Base-by-base conservation (phyloP, 2,113 vertebrate species). In the Glaucidium brasilianum region DNA sequence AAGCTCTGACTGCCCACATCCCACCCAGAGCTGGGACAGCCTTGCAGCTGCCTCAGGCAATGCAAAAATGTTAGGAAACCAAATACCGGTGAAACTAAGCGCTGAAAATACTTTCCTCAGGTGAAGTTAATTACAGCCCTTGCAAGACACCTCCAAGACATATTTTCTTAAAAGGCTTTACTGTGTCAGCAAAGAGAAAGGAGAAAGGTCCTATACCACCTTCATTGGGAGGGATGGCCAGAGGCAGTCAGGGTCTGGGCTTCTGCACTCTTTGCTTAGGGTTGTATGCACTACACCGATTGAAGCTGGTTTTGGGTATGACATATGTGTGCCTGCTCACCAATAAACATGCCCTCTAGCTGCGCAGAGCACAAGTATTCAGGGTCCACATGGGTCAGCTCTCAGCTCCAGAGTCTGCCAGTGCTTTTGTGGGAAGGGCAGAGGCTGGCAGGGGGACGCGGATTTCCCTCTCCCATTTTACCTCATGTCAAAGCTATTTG, bases 271-370 rank as follows among this genome's bases (percentile, higher is more conserved):
- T 37, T 60, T 1, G 1, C 80, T 81, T 55, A 29, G 43, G 9
- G 13, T 4, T 63, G 7, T 37, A n/a, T 1, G 3, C 20, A 15
- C 32, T 11, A 10, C 73, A 32, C 3, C 0, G 1, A 2, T 0
- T 25, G 30, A 78, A 85, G 49, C 32, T 4, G 3, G 5, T 86
- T 94, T 74, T 71, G 45, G 47, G 59, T 34, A 17, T 0, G 5
- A 32, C 19, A 6, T 34, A 6, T 3, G 19, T 47, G 16, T 15
- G 10, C 47, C 64, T 29, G 5, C 10, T 78, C 1, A 3, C 21
- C 19, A 35, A 23, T 3, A 67, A 62, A n/a, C 20, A 5, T 6
- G 45, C 47, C 50, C 4, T 64, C 35, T 62, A 1, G 0, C 35
- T 67, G 69, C 53, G 83, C 22, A 39, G 60, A 72, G 53, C 74